These are phyloP conservation scores for Scolanthus callimorphus DNA, from an alignment of 92 coral and sea anemone genomes.

Conservation along the genomic window DNA sequence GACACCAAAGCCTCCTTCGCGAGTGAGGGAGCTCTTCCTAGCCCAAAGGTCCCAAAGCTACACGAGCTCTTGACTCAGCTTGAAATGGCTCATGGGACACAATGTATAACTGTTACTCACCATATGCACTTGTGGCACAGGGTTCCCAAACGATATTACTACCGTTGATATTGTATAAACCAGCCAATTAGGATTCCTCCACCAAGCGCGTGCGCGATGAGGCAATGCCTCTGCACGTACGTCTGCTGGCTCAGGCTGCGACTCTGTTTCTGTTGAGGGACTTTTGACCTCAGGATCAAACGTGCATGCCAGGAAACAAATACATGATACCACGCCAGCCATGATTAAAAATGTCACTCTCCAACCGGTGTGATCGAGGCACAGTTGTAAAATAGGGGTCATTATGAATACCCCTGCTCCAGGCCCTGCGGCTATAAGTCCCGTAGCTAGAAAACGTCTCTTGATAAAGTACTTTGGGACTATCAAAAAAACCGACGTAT, in stretches of 20 bases:
- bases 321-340: slow-evolving; percentile 9
- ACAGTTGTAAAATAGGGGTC: slow-evolving; percentile 30
- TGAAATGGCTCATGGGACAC: too few species aligned
- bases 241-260: neutral
- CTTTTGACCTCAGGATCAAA: slow-evolving; percentile 15
- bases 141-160: slow-evolving; percentile 13
- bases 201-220: neutral
- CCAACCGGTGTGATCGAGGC: slow-evolving; percentile 34
- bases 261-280: neutral
- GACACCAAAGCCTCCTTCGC: too few species aligned
- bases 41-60: too few species aligned
- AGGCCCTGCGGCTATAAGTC: slow-evolving; percentile 36
- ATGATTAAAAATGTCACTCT: slow-evolving; percentile 22
- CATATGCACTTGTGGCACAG: slow-evolving; percentile 37
- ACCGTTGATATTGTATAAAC: slow-evolving; percentile 9
- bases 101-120: too few species aligned
- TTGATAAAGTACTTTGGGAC: slow-evolving; percentile 43
- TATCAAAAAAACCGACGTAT: slow-evolving; percentile 25
- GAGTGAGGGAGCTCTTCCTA: too few species aligned
- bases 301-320: slow-evolving; percentile 13
- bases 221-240: neutral
- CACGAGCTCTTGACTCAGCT: too few species aligned
- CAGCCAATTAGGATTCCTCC: slow-evolving; percentile 21
- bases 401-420: slow-evolving; percentile 45
- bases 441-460: slow-evolving; percentile 26